These are phyloP conservation scores for Galerucella pusilla DNA, from an alignment of 2,888 invertebrate genomes.

Conservation along the genomic window DNA sequence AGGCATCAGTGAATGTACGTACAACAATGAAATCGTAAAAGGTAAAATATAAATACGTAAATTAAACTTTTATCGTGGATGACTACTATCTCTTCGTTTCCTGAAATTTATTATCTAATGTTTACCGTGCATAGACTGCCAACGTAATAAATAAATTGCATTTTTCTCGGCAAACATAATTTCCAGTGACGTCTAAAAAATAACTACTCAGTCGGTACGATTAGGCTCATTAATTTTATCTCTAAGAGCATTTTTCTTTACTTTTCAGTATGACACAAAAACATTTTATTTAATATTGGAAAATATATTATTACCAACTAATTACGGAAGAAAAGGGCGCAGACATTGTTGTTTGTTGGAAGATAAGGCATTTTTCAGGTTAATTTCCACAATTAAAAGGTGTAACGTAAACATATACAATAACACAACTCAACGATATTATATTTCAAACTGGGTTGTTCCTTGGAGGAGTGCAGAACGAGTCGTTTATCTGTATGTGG, in stretches of 20 bases:
- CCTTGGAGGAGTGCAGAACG: too few species aligned
- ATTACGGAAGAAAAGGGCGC: background rate
- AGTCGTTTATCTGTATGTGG: too few species aligned
- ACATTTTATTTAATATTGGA: background rate
- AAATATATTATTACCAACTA: background rate
- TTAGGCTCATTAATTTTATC: constrained; percentile 10
- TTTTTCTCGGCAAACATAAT: background rate
- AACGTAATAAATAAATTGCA: background rate
- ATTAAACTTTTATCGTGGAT: too few species aligned
- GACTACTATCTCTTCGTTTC: background rate
- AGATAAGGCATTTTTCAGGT: too few species aligned
- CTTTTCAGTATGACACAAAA: background rate
- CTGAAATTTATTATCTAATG: background rate
- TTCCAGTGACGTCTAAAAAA: background rate
- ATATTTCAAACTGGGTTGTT: too few species aligned
- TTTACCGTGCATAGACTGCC: background rate
- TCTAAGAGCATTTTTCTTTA: constrained; percentile 10
- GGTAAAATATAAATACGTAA: too few species aligned
- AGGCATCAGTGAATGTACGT: too few species aligned
- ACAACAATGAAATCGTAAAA: too few species aligned
- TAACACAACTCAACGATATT: too few species aligned
- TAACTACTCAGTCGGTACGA: background rate
- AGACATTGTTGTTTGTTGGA: too few species aligned
- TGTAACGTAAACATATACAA: too few species aligned
- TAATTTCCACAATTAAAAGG: too few species aligned